Conservation (phyloP, 30 jellyfish, hydroid and myxozoan species). For the Hydra vulgaris region DNA sequence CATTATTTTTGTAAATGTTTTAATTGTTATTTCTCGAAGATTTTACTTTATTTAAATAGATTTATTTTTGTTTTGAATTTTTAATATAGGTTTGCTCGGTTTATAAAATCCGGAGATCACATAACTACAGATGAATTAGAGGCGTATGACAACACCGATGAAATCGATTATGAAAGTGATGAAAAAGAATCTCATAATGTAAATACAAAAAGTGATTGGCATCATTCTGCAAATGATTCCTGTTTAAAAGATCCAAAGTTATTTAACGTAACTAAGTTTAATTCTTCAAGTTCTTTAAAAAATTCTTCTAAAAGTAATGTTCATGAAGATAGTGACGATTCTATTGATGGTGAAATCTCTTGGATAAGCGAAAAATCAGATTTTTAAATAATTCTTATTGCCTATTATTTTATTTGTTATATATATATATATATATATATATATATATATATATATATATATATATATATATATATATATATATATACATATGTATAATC, state of each 20-base stretch:
- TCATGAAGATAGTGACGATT: background rate
- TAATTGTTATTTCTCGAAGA: no score
- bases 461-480: no score
- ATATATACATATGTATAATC: no score
- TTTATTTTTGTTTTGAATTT: background rate
- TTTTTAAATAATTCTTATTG: no score
- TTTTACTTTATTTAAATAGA: no score
- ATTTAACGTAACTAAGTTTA: no score
- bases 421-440: no score
- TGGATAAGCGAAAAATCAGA: background rate
- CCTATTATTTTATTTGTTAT: no score
- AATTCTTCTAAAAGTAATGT: background rate
- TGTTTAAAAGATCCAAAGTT: no score
- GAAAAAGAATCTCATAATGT: background rate
- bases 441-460: no score
- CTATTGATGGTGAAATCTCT: background rate
- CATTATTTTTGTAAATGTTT: no score
- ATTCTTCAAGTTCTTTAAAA: background rate
- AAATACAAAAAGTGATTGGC: background rate
- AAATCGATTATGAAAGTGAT: slow-evolving; percentile 25
- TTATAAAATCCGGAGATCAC: slow-evolving; percentile 37
- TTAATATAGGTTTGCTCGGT: slow-evolving; percentile 43
- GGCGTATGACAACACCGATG: slow-evolving; percentile 54
- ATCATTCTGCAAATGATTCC: no score
- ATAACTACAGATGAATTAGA: slow-evolving; percentile 41